Conservation (phyloP, 2,797 vertebrate genomes). For the Falco rusticolus region DNA sequence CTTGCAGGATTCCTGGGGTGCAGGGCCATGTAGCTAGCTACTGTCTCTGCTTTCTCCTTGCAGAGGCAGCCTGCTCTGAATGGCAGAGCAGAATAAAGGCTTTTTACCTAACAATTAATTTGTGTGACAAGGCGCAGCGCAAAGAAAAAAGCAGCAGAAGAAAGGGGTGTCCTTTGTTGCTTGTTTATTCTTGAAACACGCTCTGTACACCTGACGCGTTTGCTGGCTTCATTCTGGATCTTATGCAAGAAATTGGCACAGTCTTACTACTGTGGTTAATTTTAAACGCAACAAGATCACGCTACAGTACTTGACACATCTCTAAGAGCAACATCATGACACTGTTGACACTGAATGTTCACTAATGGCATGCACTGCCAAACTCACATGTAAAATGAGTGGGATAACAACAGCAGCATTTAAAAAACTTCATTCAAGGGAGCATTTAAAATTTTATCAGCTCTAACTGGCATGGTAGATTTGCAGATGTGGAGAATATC, state of each 20-base stretch:
- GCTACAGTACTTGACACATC: slow-evolving; percentile 20
- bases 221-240: neutral
- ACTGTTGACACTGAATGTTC: slow-evolving; percentile 42
- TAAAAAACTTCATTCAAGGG: slow-evolving; percentile 55
- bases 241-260: slow-evolving; percentile 39
- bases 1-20: neutral
- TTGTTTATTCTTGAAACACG: neutral
- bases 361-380: slow-evolving; percentile 51
- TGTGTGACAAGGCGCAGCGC: neutral
- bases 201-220: slow-evolving; percentile 33
- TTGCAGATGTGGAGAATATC: slow-evolving; percentile 34
- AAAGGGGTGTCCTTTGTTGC: neutral
- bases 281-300: slow-evolving; percentile 52
- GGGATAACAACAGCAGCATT: slow-evolving; percentile 42
- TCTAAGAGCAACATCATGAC: slow-evolving; percentile 47
- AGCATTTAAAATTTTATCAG: slow-evolving; percentile 69
- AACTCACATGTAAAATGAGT: slow-evolving; percentile 36
- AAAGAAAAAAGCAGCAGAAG: neutral
- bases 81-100: neutral
- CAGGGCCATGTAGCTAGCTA: neutral
- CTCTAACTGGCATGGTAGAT: slow-evolving; percentile 13
- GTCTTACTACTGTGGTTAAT: slow-evolving; percentile 31
- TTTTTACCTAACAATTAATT: slow-evolving; percentile 4
- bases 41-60: neutral
- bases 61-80: neutral